Conservation (phyloP, 2,888 invertebrate species). For the Diaprepes abbreviatus region DNA sequence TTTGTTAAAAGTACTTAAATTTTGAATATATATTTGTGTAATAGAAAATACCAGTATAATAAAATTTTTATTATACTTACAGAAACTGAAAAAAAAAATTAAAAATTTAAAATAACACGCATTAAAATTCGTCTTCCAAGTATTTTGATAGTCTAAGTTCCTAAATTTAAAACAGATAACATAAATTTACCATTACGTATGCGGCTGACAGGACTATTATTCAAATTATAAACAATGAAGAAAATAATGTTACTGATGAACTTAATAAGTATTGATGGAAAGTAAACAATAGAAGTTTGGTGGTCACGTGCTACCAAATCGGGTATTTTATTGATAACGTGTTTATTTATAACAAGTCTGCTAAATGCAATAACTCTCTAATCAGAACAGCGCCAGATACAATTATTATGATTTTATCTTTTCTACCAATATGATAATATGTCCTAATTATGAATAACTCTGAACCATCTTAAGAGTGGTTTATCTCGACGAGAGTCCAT, state of each 20-base stretch:
- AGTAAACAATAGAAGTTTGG: not conserved
- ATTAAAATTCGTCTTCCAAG: not conserved
- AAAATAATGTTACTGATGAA: not conserved
- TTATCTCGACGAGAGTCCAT: too few relatives aligned
- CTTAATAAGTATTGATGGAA: not conserved
- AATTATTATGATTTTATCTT: too few relatives aligned
- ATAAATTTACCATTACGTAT: not conserved
- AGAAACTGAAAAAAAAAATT: too few relatives aligned
- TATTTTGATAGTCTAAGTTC: not conserved
- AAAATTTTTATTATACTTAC: too few relatives aligned
- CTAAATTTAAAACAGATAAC: not conserved
- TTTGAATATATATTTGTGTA: not conserved
- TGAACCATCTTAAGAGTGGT: too few relatives aligned
- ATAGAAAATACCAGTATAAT: too few relatives aligned
- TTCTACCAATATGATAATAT: too few relatives aligned
- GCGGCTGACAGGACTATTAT: not conserved
- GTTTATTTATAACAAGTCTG: too few relatives aligned
- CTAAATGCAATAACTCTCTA: too few relatives aligned
- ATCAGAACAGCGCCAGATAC: too few relatives aligned
- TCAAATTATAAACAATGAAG: slow-evolving; percentile 4
- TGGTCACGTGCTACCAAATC: not conserved
- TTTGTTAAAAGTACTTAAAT: not conserved
- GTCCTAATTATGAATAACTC: too few relatives aligned
- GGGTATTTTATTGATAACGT: not conserved
- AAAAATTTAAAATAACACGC: too few relatives aligned